Evolutionary conservation across 2,797 vertebrate species (phyloP).

Genomic region (Florisuga fusca): DNA sequence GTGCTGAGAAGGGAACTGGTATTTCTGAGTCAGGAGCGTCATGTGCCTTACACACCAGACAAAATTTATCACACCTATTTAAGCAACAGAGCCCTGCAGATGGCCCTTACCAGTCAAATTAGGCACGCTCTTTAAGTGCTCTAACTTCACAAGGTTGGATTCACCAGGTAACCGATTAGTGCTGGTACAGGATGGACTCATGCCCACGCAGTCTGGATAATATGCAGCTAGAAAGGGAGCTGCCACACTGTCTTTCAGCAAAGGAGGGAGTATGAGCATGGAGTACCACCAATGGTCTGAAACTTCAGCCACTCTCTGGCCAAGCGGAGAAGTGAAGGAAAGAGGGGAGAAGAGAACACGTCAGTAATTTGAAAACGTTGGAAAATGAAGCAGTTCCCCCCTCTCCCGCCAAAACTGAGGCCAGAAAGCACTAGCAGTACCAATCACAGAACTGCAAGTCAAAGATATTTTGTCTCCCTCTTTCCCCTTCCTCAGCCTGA

Average conservation of each 20-base stretch:
- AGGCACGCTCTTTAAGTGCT: conserved; percentile 80
- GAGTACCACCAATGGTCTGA: conserved; percentile 95
- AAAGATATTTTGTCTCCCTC: conserved; percentile 53
- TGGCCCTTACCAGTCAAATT: conserved; percentile 81
- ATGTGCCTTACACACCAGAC: not conserved
- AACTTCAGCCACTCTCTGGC: conserved; percentile 94
- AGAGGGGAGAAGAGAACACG: conserved; percentile 39
- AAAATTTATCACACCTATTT: not conserved
- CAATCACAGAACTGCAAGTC: conserved; percentile 23
- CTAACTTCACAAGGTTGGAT: conserved; percentile 81
- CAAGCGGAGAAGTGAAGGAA: conserved; percentile 27
- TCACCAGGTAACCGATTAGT: conserved; percentile 79
- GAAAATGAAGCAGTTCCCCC: conserved; percentile 5
- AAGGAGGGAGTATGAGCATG: conserved; percentile 95
- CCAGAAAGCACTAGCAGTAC: not conserved
- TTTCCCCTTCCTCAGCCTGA: conserved; percentile 47
- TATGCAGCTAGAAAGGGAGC: conserved; percentile 92
- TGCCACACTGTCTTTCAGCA: conserved; percentile 96
- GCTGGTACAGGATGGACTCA: conserved; percentile 93
- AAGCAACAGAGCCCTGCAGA: not conserved
- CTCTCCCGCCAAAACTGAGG: conserved; percentile 19
- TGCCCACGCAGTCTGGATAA: conserved; percentile 99
- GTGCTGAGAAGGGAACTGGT: not conserved
- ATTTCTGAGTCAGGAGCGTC: not conserved
- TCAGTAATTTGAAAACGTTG: conserved; percentile 40